phyloP scores from a whole-genome alignment of 1,140 invertebrate species.

The Conus ventricosus region DNA sequence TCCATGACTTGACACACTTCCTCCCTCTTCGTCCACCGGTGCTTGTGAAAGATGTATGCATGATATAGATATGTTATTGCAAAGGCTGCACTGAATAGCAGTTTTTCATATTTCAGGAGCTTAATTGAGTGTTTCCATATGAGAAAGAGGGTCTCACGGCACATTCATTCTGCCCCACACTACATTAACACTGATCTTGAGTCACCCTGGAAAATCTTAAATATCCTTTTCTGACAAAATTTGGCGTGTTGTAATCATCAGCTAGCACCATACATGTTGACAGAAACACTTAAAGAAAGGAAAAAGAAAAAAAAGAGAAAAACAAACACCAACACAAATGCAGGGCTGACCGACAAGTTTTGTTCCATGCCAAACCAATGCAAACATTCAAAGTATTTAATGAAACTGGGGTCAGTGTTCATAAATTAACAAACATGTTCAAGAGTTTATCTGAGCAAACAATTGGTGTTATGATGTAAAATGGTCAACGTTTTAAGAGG shows the following conservation, averaged over 20 bases:
- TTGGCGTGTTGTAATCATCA: too few relatives aligned
- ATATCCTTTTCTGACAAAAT: neutral
- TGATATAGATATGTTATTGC: neutral
- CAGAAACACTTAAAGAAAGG: neutral
- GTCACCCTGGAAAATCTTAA: neutral
- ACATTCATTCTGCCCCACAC: neutral
- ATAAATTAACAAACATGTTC: neutral
- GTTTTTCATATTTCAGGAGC: neutral
- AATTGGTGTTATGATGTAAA: slow-evolving; percentile 4
- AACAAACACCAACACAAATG: neutral
- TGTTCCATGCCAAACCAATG: neutral
- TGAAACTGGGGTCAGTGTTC: neutral
- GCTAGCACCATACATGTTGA: neutral
- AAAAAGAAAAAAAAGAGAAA: neutral
- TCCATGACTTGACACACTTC: neutral
- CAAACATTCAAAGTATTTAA: neutral
- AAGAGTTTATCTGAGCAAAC: neutral
- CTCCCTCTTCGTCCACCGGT: neutral
- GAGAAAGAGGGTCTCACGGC: neutral
- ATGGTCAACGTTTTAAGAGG: neutral
- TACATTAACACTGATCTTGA: neutral
- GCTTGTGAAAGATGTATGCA: neutral
- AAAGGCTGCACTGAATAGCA: neutral
- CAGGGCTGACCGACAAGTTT: neutral
- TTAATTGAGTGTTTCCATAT: neutral